A percentile compares a stretch with the other conserved stretches of the same genome.
Evolutionary conservation across 2,113 vertebrate genomes (phyloP).

Genomic region (Boulengeromyrus knoepffleri): DNA sequence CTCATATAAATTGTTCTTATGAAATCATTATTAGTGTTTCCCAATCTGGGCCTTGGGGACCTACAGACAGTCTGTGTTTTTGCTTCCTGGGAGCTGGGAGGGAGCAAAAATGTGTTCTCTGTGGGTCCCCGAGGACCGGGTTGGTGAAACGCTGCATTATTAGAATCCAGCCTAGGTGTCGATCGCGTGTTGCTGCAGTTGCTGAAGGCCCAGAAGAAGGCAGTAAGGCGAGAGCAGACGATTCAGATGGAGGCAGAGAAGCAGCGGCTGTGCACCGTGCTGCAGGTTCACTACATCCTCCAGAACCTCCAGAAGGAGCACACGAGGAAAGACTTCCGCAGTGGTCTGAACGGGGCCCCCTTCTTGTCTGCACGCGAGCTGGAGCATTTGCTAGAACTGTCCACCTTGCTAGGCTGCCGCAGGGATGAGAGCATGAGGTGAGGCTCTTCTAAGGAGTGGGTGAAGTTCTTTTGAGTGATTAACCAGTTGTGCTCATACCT

Average conservation of each 20-base stretch:
- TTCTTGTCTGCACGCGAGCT: constrained; percentile 69
- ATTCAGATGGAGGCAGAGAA: constrained; percentile 70
- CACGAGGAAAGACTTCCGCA: constrained; percentile 70
- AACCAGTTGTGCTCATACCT: not conserved
- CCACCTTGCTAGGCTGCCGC: constrained; percentile 67
- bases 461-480: not conserved
- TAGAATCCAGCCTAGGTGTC: not conserved
- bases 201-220: constrained; percentile 81
- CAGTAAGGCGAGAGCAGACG: constrained; percentile 66
- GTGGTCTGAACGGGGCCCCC: constrained; percentile 68
- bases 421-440: constrained; percentile 73
- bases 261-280: constrained; percentile 69
- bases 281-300: constrained; percentile 83
- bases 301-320: constrained; percentile 74
- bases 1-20: not conserved
- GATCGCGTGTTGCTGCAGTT: constrained; percentile 56
- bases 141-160: not conserved
- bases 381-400: constrained; percentile 75
- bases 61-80: not conserved
- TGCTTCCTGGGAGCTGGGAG: not conserved
- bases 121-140: not conserved
- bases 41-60: not conserved
- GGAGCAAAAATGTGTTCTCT: not conserved
- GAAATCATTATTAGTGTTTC: not conserved
- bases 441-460: not conserved